These are phyloP conservation scores for Intellagama lesueurii DNA, from an alignment of 2,797 vertebrate genomes.

Conservation along the genomic window DNA sequence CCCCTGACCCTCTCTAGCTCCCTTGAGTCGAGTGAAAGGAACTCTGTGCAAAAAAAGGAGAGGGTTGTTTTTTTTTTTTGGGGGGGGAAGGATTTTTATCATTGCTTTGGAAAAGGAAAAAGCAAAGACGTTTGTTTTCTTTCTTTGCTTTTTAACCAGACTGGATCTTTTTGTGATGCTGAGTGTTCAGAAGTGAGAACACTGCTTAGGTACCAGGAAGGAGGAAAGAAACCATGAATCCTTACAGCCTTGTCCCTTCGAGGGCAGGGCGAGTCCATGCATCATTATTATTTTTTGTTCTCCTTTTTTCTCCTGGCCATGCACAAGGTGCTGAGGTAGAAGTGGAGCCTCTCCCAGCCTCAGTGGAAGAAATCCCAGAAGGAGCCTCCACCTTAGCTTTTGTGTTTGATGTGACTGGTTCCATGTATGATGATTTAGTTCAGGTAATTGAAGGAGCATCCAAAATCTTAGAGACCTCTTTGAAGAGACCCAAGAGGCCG, in stretches of 20 bases:
- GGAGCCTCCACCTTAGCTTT: constrained; percentile 96
- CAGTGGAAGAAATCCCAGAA: constrained; percentile 84
- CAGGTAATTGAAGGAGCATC: constrained; percentile 98
- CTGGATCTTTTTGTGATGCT: constrained; percentile 32
- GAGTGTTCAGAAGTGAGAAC: constrained; percentile 30
- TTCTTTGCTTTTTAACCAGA: background rate
- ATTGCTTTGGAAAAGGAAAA: constrained; percentile 1
- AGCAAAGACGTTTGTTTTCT: constrained; percentile 33
- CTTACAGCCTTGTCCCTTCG: constrained; percentile 25
- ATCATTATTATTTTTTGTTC: constrained; percentile 67
- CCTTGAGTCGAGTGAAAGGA: constrained; percentile 16
- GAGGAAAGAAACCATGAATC: constrained; percentile 58
- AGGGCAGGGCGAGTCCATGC: constrained; percentile 34
- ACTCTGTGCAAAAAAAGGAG: background rate
- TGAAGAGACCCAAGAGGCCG: constrained; percentile 91
- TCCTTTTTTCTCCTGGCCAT: constrained; percentile 60
- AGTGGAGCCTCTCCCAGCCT: constrained; percentile 39
- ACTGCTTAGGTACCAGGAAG: constrained; percentile 13
- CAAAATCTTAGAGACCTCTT: constrained; percentile 95
- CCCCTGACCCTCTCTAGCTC: constrained; percentile 19
- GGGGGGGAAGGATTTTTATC: background rate
- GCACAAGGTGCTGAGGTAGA: constrained; percentile 70
- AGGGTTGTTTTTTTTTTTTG: background rate
- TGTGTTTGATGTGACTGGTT: constrained; percentile 98
- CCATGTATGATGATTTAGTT: constrained; percentile 98